These are phyloP conservation scores for cattle (Bos taurus) DNA, from an alignment of 2,113 vertebrate species.

Conservation along the genomic window ARS-UCD2.0 NC_037332.1:10680001-10680500, in stretches of 20 bases:
- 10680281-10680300: background rate
- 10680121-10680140: background rate
- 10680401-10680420: background rate
- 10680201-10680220: background rate
- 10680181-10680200: fast-evolving
- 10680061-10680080: background rate
- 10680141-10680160: background rate
- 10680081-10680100: background rate
- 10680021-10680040: background rate
- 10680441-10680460: background rate
- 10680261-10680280: background rate
- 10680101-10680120: background rate
- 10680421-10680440: background rate
- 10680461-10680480: background rate
- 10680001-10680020: background rate
- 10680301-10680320: background rate
- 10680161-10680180: background rate
- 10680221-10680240: background rate
- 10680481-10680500: background rate
- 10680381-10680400: background rate
- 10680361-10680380: background rate
- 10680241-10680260: background rate
- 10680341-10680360: background rate
- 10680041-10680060: background rate
- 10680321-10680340: background rate